Evolutionary conservation across 2,888 invertebrate species (phyloP).

Genomic region (Taenaris catops): DNA sequence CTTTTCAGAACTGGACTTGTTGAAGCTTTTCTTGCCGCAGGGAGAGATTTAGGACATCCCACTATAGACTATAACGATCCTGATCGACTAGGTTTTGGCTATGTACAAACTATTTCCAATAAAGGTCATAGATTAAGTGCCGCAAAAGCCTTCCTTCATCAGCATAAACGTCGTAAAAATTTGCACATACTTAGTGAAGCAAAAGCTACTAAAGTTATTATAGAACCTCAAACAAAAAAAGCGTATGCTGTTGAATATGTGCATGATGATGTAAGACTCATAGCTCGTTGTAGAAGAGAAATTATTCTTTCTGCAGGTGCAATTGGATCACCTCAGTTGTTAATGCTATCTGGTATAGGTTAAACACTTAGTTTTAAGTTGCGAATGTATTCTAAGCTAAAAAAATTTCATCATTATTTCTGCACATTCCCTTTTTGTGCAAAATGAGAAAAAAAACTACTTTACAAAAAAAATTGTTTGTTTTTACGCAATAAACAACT

Average conservation of each 20-base stretch:
- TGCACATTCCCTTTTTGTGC: conserved; percentile 9
- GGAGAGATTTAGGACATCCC: conserved; percentile 75
- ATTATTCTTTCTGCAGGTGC: conserved; percentile 93
- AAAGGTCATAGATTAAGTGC: conserved; percentile 84
- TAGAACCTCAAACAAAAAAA: conserved; percentile 77
- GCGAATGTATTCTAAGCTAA: conserved; percentile 31
- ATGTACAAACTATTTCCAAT: conserved; percentile 70
- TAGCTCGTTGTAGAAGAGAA: conserved; percentile 85
- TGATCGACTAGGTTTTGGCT: conserved; percentile 81
- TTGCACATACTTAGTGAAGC: conserved; percentile 71
- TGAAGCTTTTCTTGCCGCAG: conserved; percentile 81
- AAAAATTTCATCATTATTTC: conserved; percentile 32
- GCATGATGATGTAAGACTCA: conserved; percentile 68
- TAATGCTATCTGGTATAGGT: too few species aligned
- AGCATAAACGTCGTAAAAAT: conserved; percentile 81
- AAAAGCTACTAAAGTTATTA: conserved; percentile 56
- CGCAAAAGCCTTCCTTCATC: conserved; percentile 83
- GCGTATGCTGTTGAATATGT: conserved; percentile 86
- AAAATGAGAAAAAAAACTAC: neutral
- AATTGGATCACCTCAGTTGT: conserved; percentile 92
- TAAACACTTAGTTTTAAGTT: conserved; percentile 45
- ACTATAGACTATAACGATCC: conserved; percentile 82
- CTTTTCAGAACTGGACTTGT: conserved; percentile 68
- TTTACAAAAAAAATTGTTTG: conserved; percentile 15
- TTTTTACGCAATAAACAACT: conserved; percentile 63